phyloP scores from a whole-genome alignment of 2,797 vertebrate genomes.

The Siniperca scherzeri region DNA sequence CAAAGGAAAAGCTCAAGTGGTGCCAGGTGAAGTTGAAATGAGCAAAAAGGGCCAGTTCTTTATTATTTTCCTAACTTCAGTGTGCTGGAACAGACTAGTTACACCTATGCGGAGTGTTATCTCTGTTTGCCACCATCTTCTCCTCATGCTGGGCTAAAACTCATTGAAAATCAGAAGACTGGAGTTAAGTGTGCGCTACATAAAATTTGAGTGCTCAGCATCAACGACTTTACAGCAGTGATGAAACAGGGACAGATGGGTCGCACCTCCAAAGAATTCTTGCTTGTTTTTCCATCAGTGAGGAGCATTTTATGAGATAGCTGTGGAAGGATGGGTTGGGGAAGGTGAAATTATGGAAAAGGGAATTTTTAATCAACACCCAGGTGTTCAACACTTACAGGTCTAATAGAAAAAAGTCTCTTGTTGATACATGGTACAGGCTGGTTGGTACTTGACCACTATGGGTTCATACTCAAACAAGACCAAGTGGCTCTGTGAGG shows the following conservation, averaged over 20 bases:
- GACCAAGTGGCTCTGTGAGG: background rate
- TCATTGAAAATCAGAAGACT: constrained; percentile 19
- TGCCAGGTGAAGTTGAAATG: background rate
- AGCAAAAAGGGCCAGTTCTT: background rate
- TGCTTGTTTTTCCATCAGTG: background rate
- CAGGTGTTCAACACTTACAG: background rate
- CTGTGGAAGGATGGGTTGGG: background rate
- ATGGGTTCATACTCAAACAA: background rate
- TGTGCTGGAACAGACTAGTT: background rate
- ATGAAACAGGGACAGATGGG: constrained; percentile 38
- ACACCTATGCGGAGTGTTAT: background rate
- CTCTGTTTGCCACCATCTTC: background rate
- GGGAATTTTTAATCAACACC: background rate
- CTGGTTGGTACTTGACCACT: background rate
- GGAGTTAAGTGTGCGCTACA: constrained; percentile 7
- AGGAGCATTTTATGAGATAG: background rate
- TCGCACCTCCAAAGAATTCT: constrained; percentile 22
- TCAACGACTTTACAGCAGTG: constrained; percentile 15
- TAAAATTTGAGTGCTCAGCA: constrained; percentile 21
- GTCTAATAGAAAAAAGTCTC: background rate
- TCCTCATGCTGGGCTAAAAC: background rate
- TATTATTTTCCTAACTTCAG: background rate
- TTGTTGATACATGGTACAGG: background rate
- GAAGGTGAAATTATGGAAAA: background rate
- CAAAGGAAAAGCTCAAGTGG: background rate